Conservation (phyloP, 2,113 vertebrate genomes). For the Ancistrus triradiatus region DNA sequence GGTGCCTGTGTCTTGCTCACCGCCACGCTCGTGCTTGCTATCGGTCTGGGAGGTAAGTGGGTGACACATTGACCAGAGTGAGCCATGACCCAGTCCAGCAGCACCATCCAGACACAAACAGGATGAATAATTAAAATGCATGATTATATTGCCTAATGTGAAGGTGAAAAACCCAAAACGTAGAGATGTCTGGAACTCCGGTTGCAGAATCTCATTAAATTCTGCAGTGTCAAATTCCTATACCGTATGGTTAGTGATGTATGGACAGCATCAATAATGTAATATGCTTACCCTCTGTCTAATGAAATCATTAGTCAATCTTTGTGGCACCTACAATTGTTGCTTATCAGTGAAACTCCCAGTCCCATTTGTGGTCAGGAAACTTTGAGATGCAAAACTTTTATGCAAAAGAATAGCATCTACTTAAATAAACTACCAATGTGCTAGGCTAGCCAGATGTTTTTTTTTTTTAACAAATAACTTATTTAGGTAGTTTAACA, state of each 20-base stretch:
- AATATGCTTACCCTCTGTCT: not conserved
- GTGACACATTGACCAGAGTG: not conserved
- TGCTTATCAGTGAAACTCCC: too few relatives aligned
- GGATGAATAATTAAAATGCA: constrained; percentile 23
- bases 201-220: not conserved
- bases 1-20: constrained; percentile 36
- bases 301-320: too few relatives aligned
- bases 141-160: constrained; percentile 36
- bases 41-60: constrained; percentile 68
- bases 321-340: too few relatives aligned
- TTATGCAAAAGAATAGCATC: too few relatives aligned
- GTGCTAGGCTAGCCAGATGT: too few relatives aligned
- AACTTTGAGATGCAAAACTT: too few relatives aligned
- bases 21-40: constrained; percentile 48
- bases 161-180: not conserved
- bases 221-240: constrained; percentile 15
- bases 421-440: too few relatives aligned
- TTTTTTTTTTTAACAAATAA: too few relatives aligned
- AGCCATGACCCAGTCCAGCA: not conserved
- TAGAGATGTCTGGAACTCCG: constrained; percentile 13
- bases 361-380: too few relatives aligned
- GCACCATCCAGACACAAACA: not conserved
- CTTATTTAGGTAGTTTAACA: too few relatives aligned
- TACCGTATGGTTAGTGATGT: not conserved
- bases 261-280: constrained; percentile 10